phyloP scores from a whole-genome alignment of 2,888 invertebrate genomes.

The Clusia tigrina region DNA sequence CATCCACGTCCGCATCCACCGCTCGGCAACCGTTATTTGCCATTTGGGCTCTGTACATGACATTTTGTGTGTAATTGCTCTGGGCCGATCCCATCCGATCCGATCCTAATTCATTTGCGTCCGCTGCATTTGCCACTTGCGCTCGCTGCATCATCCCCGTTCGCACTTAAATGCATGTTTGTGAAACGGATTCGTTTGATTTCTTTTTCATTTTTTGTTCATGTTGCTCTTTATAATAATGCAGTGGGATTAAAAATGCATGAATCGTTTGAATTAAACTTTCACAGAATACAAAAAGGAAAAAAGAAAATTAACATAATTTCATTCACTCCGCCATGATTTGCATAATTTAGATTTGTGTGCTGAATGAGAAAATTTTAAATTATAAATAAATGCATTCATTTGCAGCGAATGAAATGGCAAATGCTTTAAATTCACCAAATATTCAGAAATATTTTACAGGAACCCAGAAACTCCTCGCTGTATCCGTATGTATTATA shows the following conservation, averaged over 20 bases:
- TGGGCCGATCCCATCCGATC: too few species aligned
- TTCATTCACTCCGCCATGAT: conserved; percentile 50
- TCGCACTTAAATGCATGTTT: not conserved
- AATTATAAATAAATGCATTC: not conserved
- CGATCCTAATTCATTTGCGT: conserved; percentile 12
- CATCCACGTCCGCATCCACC: conserved; percentile 1
- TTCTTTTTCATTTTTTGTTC: not conserved
- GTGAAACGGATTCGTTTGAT: not conserved
- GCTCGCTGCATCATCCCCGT: not conserved
- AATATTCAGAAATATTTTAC: too few species aligned
- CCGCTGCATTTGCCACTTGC: not conserved
- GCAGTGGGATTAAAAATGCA: not conserved
- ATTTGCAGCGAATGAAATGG: not conserved
- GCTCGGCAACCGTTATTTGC: not conserved
- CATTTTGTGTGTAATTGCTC: not conserved
- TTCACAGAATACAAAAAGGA: too few species aligned
- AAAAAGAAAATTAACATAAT: conserved; percentile 51
- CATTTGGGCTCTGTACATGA: not conserved
- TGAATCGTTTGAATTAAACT: conserved; percentile 33
- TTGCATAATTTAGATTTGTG: conserved; percentile 54
- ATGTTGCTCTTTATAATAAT: not conserved
- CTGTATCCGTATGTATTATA: too few species aligned
- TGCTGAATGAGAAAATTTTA: not conserved
- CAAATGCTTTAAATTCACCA: too few species aligned
- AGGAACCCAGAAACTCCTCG: too few species aligned